Percentiles rank a stretch among this genome's conserved stretches.
phyloP scores from a whole-genome alignment of 2,888 invertebrate species.

The Melinaea menophilus region DNA sequence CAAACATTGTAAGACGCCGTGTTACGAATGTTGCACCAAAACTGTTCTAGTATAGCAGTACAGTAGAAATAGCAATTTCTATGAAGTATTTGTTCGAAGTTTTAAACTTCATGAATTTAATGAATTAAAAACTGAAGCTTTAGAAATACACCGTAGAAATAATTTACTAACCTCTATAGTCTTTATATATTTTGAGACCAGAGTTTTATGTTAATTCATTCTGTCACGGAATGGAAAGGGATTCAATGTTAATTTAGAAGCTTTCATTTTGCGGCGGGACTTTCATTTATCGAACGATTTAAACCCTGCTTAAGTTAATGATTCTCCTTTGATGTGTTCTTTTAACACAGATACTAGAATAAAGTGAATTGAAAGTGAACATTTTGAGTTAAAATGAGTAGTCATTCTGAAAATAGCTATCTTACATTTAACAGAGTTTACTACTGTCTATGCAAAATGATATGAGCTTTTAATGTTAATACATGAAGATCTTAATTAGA shows the following conservation, averaged over 20 bases:
- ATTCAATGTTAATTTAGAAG: slow-evolving; percentile 1
- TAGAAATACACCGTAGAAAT: background rate
- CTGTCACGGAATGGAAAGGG: slow-evolving; percentile 15
- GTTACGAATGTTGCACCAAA: no score
- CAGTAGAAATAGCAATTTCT: no score
- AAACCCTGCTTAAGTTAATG: background rate
- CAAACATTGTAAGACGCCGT: no score
- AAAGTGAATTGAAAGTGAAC: background rate
- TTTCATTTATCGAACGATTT: background rate
- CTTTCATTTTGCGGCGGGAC: background rate
- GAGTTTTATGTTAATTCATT: slow-evolving; percentile 20
- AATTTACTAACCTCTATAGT: slow-evolving; percentile 4
- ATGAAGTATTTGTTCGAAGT: no score
- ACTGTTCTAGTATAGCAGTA: no score
- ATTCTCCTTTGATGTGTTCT: background rate
- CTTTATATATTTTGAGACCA: slow-evolving; percentile 13
- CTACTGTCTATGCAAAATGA: no score
- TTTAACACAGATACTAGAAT: background rate
- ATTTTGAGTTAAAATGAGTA: background rate
- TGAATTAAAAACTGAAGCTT: background rate
- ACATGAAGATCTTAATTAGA: no score
- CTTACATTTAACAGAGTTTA: no score
- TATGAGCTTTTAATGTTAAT: no score
- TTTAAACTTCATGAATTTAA: no score
- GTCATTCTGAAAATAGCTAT: no score